Base-by-base conservation (phyloP, 2,888 invertebrate species). In the Catocala fraxini region DNA sequence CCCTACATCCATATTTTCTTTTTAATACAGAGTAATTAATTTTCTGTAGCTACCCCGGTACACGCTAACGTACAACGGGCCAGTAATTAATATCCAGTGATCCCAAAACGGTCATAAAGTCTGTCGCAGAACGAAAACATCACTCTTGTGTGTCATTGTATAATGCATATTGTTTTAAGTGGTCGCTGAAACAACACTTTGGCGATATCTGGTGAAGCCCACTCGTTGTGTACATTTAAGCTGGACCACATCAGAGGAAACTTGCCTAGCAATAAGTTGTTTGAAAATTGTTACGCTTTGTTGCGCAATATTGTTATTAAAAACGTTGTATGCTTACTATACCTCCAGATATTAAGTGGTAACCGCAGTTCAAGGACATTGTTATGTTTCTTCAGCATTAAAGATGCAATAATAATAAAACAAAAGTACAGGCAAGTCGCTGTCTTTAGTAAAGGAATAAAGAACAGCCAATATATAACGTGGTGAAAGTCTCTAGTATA, bases 171-270 rank as follows among this genome's bases (percentile, higher is more conserved):
- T 83, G 82, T 85, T 84, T 79, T 74, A 82, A 79, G 79, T 79
- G 81, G 60, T 73, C 75, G 61, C 86, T 89, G 86, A 80, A 85
- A 84, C 79, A 82, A 86, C 89, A 84, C 77, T 74, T 75, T 73
- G 73, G 69, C 71, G 84, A 82, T 88, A 89, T 83, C 85, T 75
- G 63, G 65, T 57, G 66, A 56, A 69, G 72, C 76, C 74, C 82
- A 81, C 80, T 76, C 80, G 77, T 81, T 85, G 78, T 86, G 84
- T 82, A 83, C 11, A 10, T 11, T 62, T 33, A 45, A 25, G 53
- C 33, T 49, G 13, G 39, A 45, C 15, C 35, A 42, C 25, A 59
- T 33, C 48, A 45, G 13, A 12, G 43, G 46, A 46, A 9, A 6
- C 13, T 12, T 45, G 0, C 10, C 11, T 5, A 0, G 45, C 45